Evolutionary conservation across 2,888 invertebrate genomes (phyloP), one percentile per base, ranked within the genome.

Genomic region (Xylota sylvarum): DNA sequence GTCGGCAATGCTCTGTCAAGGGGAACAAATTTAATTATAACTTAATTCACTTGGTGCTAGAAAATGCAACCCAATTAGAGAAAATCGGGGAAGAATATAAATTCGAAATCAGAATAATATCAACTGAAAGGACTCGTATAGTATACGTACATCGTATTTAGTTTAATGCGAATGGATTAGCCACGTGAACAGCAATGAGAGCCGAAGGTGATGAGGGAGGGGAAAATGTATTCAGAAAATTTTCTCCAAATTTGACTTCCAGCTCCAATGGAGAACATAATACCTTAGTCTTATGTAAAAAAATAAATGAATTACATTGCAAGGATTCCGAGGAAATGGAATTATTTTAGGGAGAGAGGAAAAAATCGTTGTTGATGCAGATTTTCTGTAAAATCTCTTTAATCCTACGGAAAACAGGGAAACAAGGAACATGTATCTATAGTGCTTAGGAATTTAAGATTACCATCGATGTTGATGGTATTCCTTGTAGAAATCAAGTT

Each of bases 101-200:
- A 32, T 56, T 32, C 6, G 5, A 56, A 55, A 30, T 55, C 14
- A 30, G 32, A 55, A 30, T 55, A n/a, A 56, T 56, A 32, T 32
- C 56, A 10, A n/a, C 17, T 23, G 48, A 10, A 48, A 19, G 9
- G 19, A 9, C 19, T 23, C 23, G 27, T 27, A n/a, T n/a, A n/a
- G n/a, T n/a, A n/a, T n/a, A n/a, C n/a, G 27, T 52, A 5, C 19
- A 10, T 50, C 17, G 48, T 46, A 48, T 65, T 50, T 50, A 48
- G 6, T 50, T 50, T 46, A 65, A 65, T 48, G 17, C 32, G 19
- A 50, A 65, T 37, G 65, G 65, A 65, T 65, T 50, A 65, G 50
- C 65, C 32, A 50, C 65, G 65, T 23, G 50, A 65, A 35, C 46
- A 17, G 62, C 23, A 62, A n/a, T n/a, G 23, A 14, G 14, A 32